A percentile compares a stretch with the other conserved stretches of the same genome.
Evolutionary conservation across 2,797 vertebrate species (phyloP).

Genomic region (Hydrophis major): DNA sequence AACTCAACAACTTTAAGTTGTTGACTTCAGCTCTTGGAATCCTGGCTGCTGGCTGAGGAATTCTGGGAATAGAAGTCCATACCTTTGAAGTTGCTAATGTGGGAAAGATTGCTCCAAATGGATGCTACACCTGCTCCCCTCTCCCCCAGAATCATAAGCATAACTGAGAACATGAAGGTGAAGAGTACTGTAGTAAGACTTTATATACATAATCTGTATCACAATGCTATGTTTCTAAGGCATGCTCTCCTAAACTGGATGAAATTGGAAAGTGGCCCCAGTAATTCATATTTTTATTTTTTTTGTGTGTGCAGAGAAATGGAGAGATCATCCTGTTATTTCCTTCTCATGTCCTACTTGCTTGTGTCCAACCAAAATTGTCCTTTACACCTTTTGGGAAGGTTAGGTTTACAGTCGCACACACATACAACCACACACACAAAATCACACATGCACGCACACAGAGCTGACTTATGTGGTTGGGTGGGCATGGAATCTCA

Average conservation of each 20-base stretch:
- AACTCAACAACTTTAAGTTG: background rate
- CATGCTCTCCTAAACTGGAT: constrained; percentile 6
- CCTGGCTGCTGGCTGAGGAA: background rate
- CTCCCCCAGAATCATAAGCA: background rate
- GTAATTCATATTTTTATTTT: constrained; percentile 9
- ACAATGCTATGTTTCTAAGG: constrained; percentile 41
- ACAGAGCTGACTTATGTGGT: background rate
- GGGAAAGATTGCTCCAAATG: background rate
- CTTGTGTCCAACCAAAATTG: background rate
- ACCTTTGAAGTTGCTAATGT: background rate
- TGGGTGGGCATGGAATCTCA: constrained; percentile 39
- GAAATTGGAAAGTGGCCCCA: constrained; percentile 22
- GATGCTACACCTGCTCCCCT: background rate
- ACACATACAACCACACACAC: background rate
- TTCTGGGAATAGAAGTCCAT: background rate
- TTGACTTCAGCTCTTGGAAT: background rate
- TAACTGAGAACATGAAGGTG: constrained; percentile 36
- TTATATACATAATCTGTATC: constrained; percentile 14
- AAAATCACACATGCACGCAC: background rate
- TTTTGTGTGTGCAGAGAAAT: background rate
- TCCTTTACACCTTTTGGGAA: background rate
- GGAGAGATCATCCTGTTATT: background rate
- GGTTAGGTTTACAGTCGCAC: fast-evolving
- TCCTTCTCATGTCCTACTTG: background rate
- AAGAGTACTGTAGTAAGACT: constrained; percentile 36